Evolutionary conservation across 92 coral and sea anemone species (phyloP), one percentile per base, ranked within the genome.

Genomic region (Parazoanthus darwini): DNA sequence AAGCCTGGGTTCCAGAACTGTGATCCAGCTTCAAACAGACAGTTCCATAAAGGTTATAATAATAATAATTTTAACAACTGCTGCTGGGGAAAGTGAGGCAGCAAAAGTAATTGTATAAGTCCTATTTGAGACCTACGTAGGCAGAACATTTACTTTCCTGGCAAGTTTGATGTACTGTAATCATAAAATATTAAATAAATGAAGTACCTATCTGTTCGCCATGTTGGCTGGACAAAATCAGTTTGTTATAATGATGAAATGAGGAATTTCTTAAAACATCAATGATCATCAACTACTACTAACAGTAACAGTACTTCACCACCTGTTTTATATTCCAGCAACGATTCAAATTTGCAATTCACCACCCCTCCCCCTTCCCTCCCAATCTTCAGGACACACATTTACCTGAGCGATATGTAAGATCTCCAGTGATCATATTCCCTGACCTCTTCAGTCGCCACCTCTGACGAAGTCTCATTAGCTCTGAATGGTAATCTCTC

Each of bases 1-100:
- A 96, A 85, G n/a, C 99, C 99, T 13, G 99, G 96, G 77, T 97
- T 96, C 96, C 99, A 92, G 77, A 97, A 97, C 93, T 95, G 96
- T 67, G 99, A 97, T 14, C 99, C 99, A 89, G 96, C 99, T 97
- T 70, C 10, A 87, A 46, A 16, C 35, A 44, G 26, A 51, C 85
- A 73, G 48, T 43, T 11, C 59, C 14, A 20, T 29, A 29, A 29
- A 29, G 33, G 33, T 29, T 29, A 29, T 29, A 29, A 29, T 29
- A 54, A 11, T 54, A 54, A 0, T 14, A 54, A 54, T 54, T 29
- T 13, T 11, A 54, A 20, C 59, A 10, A 54, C 20, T 54, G 18
- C 18, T 48, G 51, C 51, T 48, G 51, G 42, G 42, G 1, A 48
- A 48, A 48, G 51, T 48, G 51, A 48, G 11, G 51, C 51, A 48